Conservation (phyloP, 2,888 invertebrate species). For the Ochropacha duplaris region DNA sequence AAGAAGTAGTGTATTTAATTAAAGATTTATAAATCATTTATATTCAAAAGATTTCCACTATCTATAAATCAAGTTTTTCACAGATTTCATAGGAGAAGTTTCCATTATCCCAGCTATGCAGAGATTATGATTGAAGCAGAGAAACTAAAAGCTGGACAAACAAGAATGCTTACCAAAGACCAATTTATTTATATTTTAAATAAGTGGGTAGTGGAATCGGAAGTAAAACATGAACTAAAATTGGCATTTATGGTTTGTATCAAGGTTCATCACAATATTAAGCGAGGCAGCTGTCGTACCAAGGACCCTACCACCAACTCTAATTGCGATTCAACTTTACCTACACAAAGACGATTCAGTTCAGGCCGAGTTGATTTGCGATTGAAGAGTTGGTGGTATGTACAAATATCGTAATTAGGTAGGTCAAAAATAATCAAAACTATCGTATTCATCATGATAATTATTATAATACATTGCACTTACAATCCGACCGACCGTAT, state of each 20-base stretch:
- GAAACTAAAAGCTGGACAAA: conserved; percentile 49
- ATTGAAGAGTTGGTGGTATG: no score
- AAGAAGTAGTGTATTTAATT: conserved; percentile 55
- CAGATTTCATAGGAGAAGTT: conserved; percentile 68
- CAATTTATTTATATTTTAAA: conserved; percentile 66
- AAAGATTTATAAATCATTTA: neutral
- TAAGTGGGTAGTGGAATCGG: conserved; percentile 51
- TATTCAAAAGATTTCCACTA: neutral
- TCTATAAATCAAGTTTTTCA: conserved; percentile 10
- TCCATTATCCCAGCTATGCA: conserved; percentile 61
- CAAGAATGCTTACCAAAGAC: conserved; percentile 58
- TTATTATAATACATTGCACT: no score
- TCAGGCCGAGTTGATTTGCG: no score
- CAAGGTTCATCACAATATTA: no score
- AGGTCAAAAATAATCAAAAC: no score
- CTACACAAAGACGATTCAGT: no score
- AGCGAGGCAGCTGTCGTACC: no score
- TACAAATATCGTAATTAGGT: no score
- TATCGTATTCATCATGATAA: no score
- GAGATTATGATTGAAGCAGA: conserved; percentile 67
- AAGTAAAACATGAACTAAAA: conserved; percentile 63
- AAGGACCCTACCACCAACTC: no score
- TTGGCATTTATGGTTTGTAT: conserved; percentile 64
- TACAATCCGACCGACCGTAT: no score
- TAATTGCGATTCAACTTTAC: no score